Percentiles rank a stretch among this genome's conserved stretches.
These are phyloP conservation scores for Artibeus jamaicensis DNA, from an alignment of 2,797 vertebrate species.

Conservation along the genomic window DNA sequence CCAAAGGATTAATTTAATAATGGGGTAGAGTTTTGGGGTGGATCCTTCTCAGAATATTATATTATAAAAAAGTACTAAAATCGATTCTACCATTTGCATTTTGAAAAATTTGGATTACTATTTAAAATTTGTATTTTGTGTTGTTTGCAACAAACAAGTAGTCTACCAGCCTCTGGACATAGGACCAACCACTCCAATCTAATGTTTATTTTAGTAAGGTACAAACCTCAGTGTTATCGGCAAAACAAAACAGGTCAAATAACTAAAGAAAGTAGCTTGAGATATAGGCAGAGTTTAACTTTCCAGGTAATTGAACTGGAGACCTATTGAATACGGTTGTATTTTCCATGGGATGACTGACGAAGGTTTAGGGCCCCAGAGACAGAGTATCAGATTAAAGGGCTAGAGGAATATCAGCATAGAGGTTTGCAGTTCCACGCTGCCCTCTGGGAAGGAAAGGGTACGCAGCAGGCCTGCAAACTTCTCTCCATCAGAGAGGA, in stretches of 20 bases:
- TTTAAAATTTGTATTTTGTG: constrained; percentile 25
- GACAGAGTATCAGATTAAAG: not conserved
- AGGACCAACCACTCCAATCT: not conserved
- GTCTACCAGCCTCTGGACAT: not conserved
- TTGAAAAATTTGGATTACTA: not conserved
- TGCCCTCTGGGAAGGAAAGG: not conserved
- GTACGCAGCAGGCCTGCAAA: not conserved
- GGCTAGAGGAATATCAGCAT: not conserved
- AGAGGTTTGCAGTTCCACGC: not conserved
- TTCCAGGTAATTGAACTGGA: not conserved
- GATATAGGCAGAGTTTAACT: not conserved
- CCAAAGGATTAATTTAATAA: constrained; percentile 38
- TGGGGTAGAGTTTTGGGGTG: not conserved
- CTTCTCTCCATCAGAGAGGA: not conserved
- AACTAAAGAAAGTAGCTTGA: not conserved
- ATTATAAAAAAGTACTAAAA: not conserved
- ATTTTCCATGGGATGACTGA: not conserved
- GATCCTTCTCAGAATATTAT: not conserved
- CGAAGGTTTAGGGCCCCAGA: not conserved
- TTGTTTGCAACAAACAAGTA: not conserved
- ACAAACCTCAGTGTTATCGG: not conserved
- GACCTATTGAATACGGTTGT: not conserved
- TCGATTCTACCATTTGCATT: not conserved
- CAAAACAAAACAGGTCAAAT: not conserved
- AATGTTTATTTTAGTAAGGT: not conserved